Evolutionary conservation across 2,888 invertebrate genomes (phyloP), one percentile per base, ranked within the genome.

Genomic region (Phaedon cochleariae): DNA sequence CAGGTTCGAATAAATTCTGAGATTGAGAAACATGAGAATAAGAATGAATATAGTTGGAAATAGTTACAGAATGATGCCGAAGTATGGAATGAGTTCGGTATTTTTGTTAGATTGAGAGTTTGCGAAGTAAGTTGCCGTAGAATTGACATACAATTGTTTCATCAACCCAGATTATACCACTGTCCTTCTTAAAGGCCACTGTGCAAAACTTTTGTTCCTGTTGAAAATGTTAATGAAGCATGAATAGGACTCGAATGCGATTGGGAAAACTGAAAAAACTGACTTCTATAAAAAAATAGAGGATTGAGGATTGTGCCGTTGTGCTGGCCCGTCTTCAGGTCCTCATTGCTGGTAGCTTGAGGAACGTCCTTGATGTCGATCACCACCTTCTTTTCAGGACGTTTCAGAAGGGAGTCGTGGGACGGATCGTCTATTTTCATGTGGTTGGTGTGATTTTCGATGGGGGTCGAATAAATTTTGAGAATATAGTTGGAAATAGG

Each of bases 241-340:
- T n/a, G n/a, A n/a, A n/a, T n/a, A n/a, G n/a, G n/a, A n/a, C n/a
- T n/a, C n/a, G n/a, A n/a, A n/a, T n/a, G n/a, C n/a, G n/a, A n/a
- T n/a, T n/a, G n/a, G n/a, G n/a, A n/a, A n/a, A n/a, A n/a, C n/a
- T n/a, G n/a, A n/a, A n/a, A n/a, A n/a, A n/a, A n/a, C n/a, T n/a
- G n/a, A n/a, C n/a, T n/a, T n/a, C n/a, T n/a, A n/a, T n/a, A n/a
- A n/a, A n/a, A n/a, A n/a, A n/a, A n/a, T n/a, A n/a, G n/a, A n/a
- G n/a, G n/a, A n/a, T 91, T 91, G 80, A 96, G 85, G 73, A 97
- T 95, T 63, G 93, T 89, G 71, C 95, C 94, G 74, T 94, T 92
- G 75, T 90, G 90, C 31, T 9, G 57, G 0, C 86, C 84, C 73
- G 89, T 90, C 68, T 91, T 90, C 58, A 93, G 81, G 77, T 95